phyloP scores from a whole-genome alignment of 2,113 vertebrate species.

The Gobiocypris rarus region DNA sequence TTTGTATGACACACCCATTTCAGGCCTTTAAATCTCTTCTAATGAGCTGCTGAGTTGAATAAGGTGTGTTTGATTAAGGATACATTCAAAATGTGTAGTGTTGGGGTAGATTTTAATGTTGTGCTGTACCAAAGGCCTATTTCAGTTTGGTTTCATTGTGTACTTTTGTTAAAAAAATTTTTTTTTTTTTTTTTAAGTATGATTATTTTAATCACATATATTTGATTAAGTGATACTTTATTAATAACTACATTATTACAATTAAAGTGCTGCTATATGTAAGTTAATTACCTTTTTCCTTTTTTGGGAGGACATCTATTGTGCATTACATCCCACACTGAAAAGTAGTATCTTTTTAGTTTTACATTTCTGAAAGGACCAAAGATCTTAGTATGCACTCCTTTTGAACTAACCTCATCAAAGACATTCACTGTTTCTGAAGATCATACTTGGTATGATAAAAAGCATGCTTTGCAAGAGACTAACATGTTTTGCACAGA shows the following conservation, averaged over 20 bases:
- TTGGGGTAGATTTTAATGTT: neutral
- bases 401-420: neutral
- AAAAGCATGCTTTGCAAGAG: neutral
- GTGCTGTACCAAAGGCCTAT: neutral
- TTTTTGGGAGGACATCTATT: neutral
- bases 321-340: neutral
- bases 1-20: no score
- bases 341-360: neutral
- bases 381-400: neutral
- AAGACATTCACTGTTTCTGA: neutral
- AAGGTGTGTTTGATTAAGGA: no score
- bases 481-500: slow-evolving; percentile 9
- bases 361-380: neutral
- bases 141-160: neutral
- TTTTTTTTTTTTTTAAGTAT: no score
- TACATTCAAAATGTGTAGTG: no score
- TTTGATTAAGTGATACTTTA: neutral
- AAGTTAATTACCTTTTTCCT: neutral
- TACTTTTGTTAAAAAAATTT: neutral
- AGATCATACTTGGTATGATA: slow-evolving; percentile 10
- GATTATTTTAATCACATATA: no score
- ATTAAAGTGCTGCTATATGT: slow-evolving; percentile 23
- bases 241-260: neutral
- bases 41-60: no score
- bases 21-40: no score